Conservation (phyloP, 2,888 invertebrate genomes). For the Deroplatys truncata region DNA sequence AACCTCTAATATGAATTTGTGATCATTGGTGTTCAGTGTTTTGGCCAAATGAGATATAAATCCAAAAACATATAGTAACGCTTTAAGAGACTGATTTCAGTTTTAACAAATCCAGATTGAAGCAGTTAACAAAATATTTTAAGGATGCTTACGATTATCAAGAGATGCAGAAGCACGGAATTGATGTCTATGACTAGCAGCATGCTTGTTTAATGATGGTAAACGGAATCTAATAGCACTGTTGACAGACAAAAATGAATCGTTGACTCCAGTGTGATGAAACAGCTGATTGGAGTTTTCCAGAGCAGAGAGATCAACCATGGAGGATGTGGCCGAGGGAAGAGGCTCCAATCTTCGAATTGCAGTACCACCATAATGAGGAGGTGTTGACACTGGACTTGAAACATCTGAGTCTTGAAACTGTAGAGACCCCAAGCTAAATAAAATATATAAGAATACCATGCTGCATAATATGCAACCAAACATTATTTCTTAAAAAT, state of each 20-base stretch:
- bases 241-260: not conserved
- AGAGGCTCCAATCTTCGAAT: constrained; percentile 24
- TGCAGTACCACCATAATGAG: not conserved
- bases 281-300: not conserved
- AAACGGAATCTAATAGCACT: constrained; percentile 7
- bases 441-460: constrained; percentile 29
- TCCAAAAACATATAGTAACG: no score
- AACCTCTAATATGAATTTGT: no score
- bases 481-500: not conserved
- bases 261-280: not conserved
- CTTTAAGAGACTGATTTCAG: no score
- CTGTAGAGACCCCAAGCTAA: constrained; percentile 63
- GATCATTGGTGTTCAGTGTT: no score
- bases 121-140: no score
- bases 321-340: not conserved
- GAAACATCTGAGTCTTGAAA: constrained; percentile 35
- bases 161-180: constrained; percentile 27
- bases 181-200: constrained; percentile 8
- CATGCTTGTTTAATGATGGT: constrained; percentile 16
- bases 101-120: no score
- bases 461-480: not conserved
- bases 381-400: constrained; percentile 7
- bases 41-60: no score
- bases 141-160: constrained; percentile 26
- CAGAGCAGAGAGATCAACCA: not conserved